Evolutionary conservation across 53 echinoderm and acorn worm species (phyloP).

Genomic region (Pentamera pediparva): DNA sequence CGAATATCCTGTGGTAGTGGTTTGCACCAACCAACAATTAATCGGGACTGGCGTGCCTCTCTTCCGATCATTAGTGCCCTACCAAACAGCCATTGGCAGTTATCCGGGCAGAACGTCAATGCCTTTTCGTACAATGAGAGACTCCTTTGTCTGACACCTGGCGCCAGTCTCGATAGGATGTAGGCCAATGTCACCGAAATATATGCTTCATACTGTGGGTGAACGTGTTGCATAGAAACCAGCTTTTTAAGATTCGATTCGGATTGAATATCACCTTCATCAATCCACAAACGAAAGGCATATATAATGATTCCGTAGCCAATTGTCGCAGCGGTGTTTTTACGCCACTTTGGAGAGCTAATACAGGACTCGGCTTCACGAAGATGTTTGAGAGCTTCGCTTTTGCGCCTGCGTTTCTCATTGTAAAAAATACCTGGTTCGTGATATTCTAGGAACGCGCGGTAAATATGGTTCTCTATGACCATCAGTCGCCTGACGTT

Average conservation of each 20-base stretch:
- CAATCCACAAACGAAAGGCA: conserved; percentile 3
- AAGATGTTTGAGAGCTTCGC: neutral
- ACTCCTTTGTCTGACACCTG: neutral
- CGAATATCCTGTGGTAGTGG: neutral
- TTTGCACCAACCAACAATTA: neutral
- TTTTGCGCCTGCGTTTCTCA: neutral
- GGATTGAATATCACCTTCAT: neutral
- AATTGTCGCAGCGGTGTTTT: neutral
- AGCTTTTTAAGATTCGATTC: neutral
- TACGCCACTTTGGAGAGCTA: neutral
- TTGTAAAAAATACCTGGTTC: neutral
- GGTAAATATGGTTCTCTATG: neutral
- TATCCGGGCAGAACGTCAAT: neutral
- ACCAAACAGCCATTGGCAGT: conserved; percentile 14
- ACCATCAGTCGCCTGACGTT: neutral
- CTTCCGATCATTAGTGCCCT: conserved; percentile 8
- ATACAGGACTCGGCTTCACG: neutral
- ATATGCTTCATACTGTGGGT: neutral
- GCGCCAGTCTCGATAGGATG: conserved; percentile 22
- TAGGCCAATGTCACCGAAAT: neutral
- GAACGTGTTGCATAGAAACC: neutral
- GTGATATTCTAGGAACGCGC: conserved; percentile 8
- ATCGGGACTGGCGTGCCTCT: neutral
- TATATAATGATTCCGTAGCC: conserved; percentile 11
- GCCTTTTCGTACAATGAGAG: neutral